Evolutionary conservation across 1,140 invertebrate genomes (phyloP).

Genomic region (Manduca sexta): DNA sequence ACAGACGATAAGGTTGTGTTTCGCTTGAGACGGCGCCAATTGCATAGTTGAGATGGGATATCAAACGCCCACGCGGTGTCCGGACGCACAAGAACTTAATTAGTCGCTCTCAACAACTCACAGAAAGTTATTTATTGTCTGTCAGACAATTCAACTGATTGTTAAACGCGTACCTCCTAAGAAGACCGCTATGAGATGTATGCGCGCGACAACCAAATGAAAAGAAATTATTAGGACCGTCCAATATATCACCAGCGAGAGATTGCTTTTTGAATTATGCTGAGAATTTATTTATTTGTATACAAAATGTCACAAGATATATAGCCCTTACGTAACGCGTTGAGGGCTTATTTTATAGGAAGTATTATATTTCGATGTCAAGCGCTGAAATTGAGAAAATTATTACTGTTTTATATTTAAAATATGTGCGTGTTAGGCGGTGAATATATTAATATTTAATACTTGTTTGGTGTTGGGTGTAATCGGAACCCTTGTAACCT

Average conservation of each 20-base stretch:
- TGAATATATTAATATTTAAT: no score
- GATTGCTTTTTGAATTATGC: background rate
- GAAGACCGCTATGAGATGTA: conserved; percentile 12
- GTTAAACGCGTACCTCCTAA: conserved; percentile 14
- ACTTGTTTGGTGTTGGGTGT: no score
- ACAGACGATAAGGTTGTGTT: conserved; percentile 7
- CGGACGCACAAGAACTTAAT: conserved; percentile 59
- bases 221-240: conserved; percentile 23
- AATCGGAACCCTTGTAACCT: no score
- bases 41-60: conserved; percentile 30
- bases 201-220: conserved; percentile 15
- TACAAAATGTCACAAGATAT: no score
- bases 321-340: no score
- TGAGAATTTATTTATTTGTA: conserved; percentile 1
- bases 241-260: conserved; percentile 7
- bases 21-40: conserved; percentile 6
- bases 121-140: conserved; percentile 50
- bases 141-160: conserved; percentile 46
- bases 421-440: no score
- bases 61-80: conserved; percentile 39
- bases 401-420: no score
- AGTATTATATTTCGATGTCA: no score
- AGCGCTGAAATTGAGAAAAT: no score
- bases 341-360: no score
- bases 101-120: conserved; percentile 47